Evolutionary conservation across 2,888 invertebrate species (phyloP).

Genomic region (Cantharis nigra): DNA sequence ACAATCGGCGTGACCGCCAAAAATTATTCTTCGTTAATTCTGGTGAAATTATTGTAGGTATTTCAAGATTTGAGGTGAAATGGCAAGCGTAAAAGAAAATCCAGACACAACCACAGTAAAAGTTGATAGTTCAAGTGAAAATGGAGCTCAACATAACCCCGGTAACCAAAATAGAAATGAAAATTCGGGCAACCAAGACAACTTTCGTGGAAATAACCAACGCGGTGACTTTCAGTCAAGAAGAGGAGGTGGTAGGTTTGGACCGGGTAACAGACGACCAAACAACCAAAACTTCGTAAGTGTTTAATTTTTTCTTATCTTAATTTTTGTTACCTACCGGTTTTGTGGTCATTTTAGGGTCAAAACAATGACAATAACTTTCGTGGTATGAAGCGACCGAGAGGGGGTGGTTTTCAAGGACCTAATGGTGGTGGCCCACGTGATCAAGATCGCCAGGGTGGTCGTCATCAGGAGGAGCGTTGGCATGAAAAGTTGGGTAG

Average conservation of each 20-base stretch:
- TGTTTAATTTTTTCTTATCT: neutral
- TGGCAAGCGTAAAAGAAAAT: constrained; percentile 21
- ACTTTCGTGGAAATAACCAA: constrained; percentile 31
- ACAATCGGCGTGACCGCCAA: neutral
- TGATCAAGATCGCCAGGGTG: constrained; percentile 46
- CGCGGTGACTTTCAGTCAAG: constrained; percentile 26
- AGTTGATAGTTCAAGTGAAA: constrained; percentile 32
- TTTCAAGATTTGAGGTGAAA: neutral
- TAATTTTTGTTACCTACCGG: neutral
- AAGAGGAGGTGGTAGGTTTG: constrained; percentile 33
- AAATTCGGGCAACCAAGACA: constrained; percentile 5
- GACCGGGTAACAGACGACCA: constrained; percentile 49
- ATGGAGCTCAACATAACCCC: constrained; percentile 3
- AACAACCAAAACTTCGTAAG: constrained; percentile 1
- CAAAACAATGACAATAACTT: constrained; percentile 9
- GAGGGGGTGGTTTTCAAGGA: constrained; percentile 50
- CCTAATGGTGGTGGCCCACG: constrained; percentile 54
- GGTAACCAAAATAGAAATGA: neutral
- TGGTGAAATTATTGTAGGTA: neutral
- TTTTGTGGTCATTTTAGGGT: neutral
- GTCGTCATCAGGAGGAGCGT: constrained; percentile 37
- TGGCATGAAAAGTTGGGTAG: constrained; percentile 68
- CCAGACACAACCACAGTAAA: constrained; percentile 31
- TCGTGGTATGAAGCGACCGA: constrained; percentile 15
- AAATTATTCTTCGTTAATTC: neutral